Evolutionary conservation across 2,113 vertebrate species (phyloP).

Genomic region (Notechis scutatus): DNA sequence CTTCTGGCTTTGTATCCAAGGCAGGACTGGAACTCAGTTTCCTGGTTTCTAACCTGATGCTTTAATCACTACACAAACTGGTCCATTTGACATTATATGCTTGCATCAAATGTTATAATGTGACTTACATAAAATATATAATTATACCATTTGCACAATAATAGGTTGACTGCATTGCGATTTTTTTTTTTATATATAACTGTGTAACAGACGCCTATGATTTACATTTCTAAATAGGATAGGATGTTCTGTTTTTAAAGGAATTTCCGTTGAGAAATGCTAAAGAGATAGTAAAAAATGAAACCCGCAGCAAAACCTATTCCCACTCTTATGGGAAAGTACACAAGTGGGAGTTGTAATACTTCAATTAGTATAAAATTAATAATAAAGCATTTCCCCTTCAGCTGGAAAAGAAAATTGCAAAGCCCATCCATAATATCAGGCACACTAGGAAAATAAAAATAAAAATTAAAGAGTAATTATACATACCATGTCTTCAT

Average conservation of each 20-base stretch:
- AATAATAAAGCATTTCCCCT: not conserved
- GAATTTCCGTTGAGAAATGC: not conserved
- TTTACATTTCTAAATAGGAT: not conserved
- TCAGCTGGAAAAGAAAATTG: slow-evolving; percentile 22
- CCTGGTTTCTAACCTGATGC: not conserved
- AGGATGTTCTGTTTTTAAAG: not conserved
- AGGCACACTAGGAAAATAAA: not conserved
- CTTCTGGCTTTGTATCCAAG: not conserved
- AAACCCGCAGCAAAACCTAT: not conserved
- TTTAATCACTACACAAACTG: not conserved
- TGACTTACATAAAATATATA: not conserved
- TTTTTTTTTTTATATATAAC: not conserved
- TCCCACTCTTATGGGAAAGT: not conserved
- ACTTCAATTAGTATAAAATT: not conserved
- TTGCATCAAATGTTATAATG: not conserved
- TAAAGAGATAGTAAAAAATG: not conserved
- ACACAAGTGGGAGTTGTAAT: not conserved
- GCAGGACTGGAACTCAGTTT: not conserved
- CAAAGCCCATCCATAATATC: not conserved
- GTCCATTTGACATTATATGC: not conserved
- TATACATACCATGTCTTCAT: slow-evolving; percentile 84
- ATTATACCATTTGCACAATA: not conserved
- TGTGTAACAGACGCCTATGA: not conserved
- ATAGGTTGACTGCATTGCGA: not conserved
- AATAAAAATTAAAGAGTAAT: not conserved